Evolutionary conservation across 2,888 invertebrate species (phyloP).

Genomic region (Brassicogethes aeneus): DNA sequence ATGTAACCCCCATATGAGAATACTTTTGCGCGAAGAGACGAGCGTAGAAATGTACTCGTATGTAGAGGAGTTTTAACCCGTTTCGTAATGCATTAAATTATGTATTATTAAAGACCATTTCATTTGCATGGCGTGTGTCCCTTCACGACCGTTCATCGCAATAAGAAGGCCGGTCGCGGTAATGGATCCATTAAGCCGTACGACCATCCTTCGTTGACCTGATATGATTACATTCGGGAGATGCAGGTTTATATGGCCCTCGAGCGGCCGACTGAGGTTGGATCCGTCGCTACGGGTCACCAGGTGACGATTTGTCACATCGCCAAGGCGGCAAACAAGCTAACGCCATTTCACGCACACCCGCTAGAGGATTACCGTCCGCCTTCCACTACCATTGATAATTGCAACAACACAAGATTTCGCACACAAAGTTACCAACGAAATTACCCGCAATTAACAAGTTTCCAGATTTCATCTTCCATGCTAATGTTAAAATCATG

Average conservation of each 20-base stretch:
- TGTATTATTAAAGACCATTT: constrained; percentile 34
- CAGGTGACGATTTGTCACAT: constrained; percentile 44
- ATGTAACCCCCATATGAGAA: background rate
- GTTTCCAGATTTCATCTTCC: constrained; percentile 10
- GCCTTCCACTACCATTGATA: constrained; percentile 19
- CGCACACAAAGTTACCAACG: constrained; percentile 16
- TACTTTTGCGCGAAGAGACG: background rate
- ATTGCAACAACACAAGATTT: constrained; percentile 22
- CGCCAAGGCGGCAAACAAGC: constrained; percentile 41
- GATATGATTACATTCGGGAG: constrained; percentile 36
- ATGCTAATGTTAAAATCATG: constrained; percentile 10
- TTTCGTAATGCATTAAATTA: constrained; percentile 21
- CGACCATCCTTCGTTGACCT: constrained; percentile 18
- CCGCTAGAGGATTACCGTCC: constrained; percentile 24
- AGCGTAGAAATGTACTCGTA: too few species aligned
- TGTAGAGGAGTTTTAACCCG: too few species aligned
- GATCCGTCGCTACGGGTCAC: constrained; percentile 39
- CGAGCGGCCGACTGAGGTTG: constrained; percentile 35
- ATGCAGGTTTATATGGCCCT: constrained; percentile 35
- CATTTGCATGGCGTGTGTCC: constrained; percentile 32
- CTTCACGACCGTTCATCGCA: constrained; percentile 26
- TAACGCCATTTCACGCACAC: constrained; percentile 40
- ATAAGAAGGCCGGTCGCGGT: constrained; percentile 31
- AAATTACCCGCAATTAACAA: constrained; percentile 20
- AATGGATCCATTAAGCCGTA: constrained; percentile 36